Evolutionary conservation across 2,113 vertebrate genomes (phyloP).

Genomic region (Otocyon megalotis): DNA sequence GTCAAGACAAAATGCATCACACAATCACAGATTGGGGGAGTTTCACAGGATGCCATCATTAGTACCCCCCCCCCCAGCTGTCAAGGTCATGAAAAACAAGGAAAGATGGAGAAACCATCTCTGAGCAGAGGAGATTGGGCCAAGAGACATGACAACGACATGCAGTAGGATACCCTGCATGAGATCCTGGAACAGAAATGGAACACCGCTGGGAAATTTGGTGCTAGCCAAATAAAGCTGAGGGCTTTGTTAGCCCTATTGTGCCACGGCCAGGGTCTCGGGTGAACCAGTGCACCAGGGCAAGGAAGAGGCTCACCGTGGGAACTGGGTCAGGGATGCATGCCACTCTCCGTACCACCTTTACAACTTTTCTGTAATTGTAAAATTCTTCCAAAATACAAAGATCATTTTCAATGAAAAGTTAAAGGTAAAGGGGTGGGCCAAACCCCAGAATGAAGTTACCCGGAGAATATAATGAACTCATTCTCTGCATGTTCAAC

Average conservation of each 20-base stretch:
- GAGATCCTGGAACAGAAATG: background rate
- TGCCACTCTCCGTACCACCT: too few species aligned
- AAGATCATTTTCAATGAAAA: background rate
- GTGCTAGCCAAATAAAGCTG: background rate
- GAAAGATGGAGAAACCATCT: background rate
- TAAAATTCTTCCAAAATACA: background rate
- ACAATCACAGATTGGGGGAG: background rate
- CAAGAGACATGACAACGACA: background rate
- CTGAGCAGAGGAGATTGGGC: background rate
- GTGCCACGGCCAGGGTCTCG: background rate
- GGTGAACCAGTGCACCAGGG: too few species aligned
- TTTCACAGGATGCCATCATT: background rate
- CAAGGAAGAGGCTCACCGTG: background rate
- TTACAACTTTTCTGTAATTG: background rate
- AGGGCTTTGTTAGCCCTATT: too few species aligned
- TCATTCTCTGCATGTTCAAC: too few species aligned
- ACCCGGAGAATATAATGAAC: background rate
- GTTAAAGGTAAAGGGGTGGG: background rate
- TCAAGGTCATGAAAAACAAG: background rate
- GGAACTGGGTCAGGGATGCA: fast-evolving
- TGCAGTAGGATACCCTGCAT: fast-evolving
- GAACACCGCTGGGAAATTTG: background rate
- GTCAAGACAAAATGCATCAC: background rate
- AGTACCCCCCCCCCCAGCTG: background rate
- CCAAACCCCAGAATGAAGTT: background rate